Evolutionary conservation across 2,888 invertebrate species (phyloP).

Genomic region (Agrochola lychnidis): DNA sequence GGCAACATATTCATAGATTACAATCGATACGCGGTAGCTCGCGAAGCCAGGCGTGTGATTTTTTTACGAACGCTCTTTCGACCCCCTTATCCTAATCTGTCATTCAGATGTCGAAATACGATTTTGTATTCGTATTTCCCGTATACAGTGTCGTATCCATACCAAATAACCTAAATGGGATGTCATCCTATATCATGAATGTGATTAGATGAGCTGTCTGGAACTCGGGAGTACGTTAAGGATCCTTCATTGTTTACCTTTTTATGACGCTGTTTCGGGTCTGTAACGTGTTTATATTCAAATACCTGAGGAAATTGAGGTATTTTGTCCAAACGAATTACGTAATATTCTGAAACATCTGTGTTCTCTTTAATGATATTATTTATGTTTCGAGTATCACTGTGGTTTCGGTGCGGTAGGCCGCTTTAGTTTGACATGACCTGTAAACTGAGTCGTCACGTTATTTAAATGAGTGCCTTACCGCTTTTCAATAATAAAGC

Average conservation of each 20-base stretch:
- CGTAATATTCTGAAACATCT: constrained; percentile 20
- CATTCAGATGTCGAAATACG: constrained; percentile 42
- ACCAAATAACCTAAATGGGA: constrained; percentile 43
- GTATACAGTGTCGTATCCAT: constrained; percentile 9
- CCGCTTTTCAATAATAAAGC: neutral
- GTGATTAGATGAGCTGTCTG: constrained; percentile 17
- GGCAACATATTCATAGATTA: constrained; percentile 25
- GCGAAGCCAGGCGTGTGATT: constrained; percentile 22
- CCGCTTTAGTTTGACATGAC: neutral
- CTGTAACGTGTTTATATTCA: constrained; percentile 1
- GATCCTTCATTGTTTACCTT: constrained; percentile 23
- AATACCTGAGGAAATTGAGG: neutral
- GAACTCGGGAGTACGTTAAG: constrained; percentile 2
- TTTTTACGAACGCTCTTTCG: constrained; percentile 23
- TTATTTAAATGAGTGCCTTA: neutral
- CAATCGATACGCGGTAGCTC: constrained; percentile 27
- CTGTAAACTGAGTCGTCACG: neutral
- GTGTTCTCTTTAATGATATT: constrained; percentile 23
- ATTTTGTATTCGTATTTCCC: constrained; percentile 21
- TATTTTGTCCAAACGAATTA: constrained; percentile 28
- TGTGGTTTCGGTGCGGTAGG: neutral
- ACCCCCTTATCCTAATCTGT: constrained; percentile 36
- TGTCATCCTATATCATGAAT: constrained; percentile 44
- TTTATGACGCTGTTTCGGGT: neutral
- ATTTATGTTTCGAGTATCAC: constrained; percentile 20